Base-by-base conservation (phyloP, 2,888 invertebrate genomes). In the Lymantria dispar region DNA sequence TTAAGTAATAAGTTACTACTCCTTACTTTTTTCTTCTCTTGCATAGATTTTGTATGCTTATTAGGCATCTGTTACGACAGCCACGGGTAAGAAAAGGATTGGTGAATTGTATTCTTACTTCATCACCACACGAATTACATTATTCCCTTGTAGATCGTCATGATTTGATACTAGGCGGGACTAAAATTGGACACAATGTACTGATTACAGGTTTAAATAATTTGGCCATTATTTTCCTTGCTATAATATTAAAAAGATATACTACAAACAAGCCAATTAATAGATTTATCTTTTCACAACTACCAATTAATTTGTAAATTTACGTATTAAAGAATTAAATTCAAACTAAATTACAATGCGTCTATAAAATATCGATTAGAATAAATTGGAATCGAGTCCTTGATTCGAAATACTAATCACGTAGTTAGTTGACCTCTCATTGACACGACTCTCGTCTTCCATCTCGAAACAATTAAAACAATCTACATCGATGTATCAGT, bases 381-480 rank as follows among this genome's bases (percentile, higher is more conserved):
- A 67, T 67, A 60, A 60, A 63, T 60, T 52, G 50, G 70, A 67
- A 70, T 70, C 68, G 68, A 64, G 68, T 63, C 70, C 67, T 70
- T 58, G 50, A 58, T 58, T 62, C 64, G 62, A 67, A 73, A 68
- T 70, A 77, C 64, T 76, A 78, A 80, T 79, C 74, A 78, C 74
- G 70, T 68, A 65, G 64, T 63, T 61, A 74, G 64, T 79, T 80
- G 78, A 80, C 80, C 78, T 72, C 73, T 73, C 75, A 80, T 81
- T 85, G 83, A 83, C 84, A 80, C 82, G 67, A 67, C 67, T 67
- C 67, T 73, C 70, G 70, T 72, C 64, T 70, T 65, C 76, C 76
- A 78, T 78, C 72, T 72, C 62, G 66, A 62, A 67, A 77, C 80
- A 83, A 82, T 83, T 83, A 83, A 80, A 80, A 86, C 83, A 84